Base-by-base conservation (phyloP, 2,113 vertebrate genomes). In the Anthoscopus minutus region DNA sequence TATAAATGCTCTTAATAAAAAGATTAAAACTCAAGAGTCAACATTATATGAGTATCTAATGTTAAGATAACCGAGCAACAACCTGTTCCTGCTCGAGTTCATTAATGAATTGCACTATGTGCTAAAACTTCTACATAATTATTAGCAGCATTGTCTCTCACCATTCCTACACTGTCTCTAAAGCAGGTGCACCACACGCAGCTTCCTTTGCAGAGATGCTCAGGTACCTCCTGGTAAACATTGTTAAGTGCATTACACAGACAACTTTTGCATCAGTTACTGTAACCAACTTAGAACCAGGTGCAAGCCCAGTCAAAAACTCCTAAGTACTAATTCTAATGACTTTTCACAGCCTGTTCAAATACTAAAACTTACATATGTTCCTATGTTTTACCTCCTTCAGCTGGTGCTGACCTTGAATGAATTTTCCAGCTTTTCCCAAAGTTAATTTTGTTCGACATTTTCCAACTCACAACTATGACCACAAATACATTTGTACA, bases 1-100 rank as follows among this genome's bases (percentile, higher is more conserved):
- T 95, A 94, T 91, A 94, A 94, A 95, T 95, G 72, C 94, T 96
- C 96, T 96, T 92, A 93, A 95, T 95, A 94, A 93, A 92, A 94
- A 86, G 86, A 93, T 94, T 96, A 91, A 89, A 90, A 94, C 48
- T 86, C 64, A 37, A 50, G 45, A 95, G 66, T 94, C 80, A 86
- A 91, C 44, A 50, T 86, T 89, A 72, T n/a, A 86, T 35, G 80
- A 86, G 88, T 47, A 91, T 65, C 74, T 74, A 94, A 17, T 61
- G 95, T 94, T 95, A 95, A 56, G 92, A 28, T 65, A 79, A 92
- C 50, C 1, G 81, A 96, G 93, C 90, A 93, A 92, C 65, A 89
- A 81, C 35, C 67, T 57, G 37, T 74, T 92, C 74, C 74, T 91
- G 85, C 93, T 93, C 79, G 3, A 64, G 60, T 67, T 95, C 88